These are phyloP conservation scores for Notothenia coriiceps DNA, from an alignment of 2,113 vertebrate genomes.

Conservation along the genomic window DNA sequence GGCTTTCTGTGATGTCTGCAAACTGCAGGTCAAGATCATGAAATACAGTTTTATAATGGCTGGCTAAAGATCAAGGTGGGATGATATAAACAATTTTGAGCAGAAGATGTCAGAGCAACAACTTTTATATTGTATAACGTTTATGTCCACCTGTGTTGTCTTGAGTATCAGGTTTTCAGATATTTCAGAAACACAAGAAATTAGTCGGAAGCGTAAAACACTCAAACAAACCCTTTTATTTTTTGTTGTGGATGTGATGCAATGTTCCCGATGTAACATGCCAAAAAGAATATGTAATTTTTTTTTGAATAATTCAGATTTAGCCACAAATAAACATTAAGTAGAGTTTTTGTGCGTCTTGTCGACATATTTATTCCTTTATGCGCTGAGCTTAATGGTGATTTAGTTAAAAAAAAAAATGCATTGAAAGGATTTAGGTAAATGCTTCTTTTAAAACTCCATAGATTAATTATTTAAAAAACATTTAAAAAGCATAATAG, in stretches of 20 bases:
- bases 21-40: constrained; percentile 19
- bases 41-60: constrained; percentile 12
- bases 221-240: background rate
- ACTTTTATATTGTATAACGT: background rate
- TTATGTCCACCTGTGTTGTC: too few relatives aligned
- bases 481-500: too few relatives aligned
- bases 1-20: constrained; percentile 42
- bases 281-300: background rate
- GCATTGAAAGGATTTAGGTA: too few relatives aligned
- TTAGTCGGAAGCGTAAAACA: background rate
- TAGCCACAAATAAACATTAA: background rate
- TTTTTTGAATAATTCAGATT: constrained; percentile 17
- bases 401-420: too few relatives aligned
- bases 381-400: background rate
- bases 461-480: too few relatives aligned
- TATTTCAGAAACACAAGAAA: background rate
- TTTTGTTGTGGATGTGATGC: background rate
- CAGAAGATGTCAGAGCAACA: background rate
- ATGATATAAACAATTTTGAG: background rate
- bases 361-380: background rate
- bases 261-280: background rate
- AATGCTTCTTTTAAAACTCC: too few relatives aligned
- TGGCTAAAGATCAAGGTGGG: background rate
- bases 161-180: background rate
- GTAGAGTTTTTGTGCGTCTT: background rate